Evolutionary conservation across 2,888 invertebrate species (phyloP).

Genomic region (Chaitophorus viminalis): DNA sequence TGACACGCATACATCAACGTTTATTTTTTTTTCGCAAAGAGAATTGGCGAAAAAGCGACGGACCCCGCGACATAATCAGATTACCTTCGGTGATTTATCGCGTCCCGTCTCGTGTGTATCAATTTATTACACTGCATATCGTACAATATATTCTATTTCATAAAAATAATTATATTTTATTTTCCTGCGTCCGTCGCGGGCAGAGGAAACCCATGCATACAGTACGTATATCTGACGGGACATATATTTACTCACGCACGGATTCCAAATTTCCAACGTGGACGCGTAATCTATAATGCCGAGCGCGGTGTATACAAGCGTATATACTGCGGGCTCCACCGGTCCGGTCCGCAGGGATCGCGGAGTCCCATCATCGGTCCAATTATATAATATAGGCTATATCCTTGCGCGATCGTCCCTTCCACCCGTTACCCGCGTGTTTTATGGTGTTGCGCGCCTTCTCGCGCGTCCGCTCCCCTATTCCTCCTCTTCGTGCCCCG

Average conservation of each 20-base stretch:
- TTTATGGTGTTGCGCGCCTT: not conserved
- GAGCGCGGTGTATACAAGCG: too few relatives aligned
- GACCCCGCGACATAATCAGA: conserved; percentile 56
- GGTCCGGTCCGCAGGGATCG: conserved; percentile 15
- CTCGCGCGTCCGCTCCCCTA: not conserved
- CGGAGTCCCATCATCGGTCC: conserved; percentile 47
- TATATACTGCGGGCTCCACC: not conserved
- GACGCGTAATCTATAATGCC: not conserved
- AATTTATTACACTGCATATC: conserved; percentile 33
- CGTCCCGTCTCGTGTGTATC: not conserved
- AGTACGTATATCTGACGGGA: not conserved
- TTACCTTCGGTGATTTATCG: conserved; percentile 57
- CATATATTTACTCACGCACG: too few relatives aligned
- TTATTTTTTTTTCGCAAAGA: conserved; percentile 33
- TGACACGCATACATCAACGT: conserved; percentile 55
- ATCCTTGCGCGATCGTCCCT: not conserved
- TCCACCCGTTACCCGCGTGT: not conserved
- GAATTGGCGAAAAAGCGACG: conserved; percentile 50
- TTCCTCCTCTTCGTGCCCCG: not conserved
- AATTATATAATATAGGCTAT: conserved; percentile 24
- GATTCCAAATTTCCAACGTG: not conserved
- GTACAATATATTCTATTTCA: conserved; percentile 12
- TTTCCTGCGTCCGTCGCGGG: not conserved
- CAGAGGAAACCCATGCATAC: not conserved
- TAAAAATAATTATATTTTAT: not conserved